Base-by-base conservation (phyloP, 1,140 invertebrate genomes). In the Trinorchestia longiramus region DNA sequence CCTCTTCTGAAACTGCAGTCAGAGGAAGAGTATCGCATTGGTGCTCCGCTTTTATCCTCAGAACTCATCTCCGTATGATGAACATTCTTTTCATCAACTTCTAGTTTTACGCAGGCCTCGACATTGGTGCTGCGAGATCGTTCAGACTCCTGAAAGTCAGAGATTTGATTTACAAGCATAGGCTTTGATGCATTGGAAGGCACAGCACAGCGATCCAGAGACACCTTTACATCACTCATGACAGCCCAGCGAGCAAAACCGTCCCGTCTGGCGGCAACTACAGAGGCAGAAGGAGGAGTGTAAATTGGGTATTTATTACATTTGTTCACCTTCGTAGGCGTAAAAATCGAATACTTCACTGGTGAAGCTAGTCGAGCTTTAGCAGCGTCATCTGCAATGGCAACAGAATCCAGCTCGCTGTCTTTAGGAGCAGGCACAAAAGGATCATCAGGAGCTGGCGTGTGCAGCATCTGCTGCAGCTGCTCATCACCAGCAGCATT, bases 391-490 rank as follows among this genome's bases (percentile, higher is more conserved):
- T 44, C 43, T 42, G 90, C 8, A n/a, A 44, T 0, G 41, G 92
- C 43, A 23, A 4, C 43, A 45, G 6, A 28, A 0, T 94, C 92
- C 19, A 94, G 36, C 43, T 94, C 92, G n/a, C 92, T 47, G 92
- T 94, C 92, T 47, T 94, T 94, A 43, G 44, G 92, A 8, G 92
- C 44, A 43, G 92, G 43, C 40, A 94, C 43, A 94, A 94, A 94
- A n/a, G 92, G 92, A 11, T 11, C 3, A 36, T 94, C 92, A n/a
- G 15, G 92, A 19, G 44, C 0, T 28, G 92, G 92, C 36, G 92
- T 1, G 43, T 6, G 43, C 11, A 43, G 44, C 41, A 90, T 90
- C 41, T 42, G 88, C 88, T 90, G 88, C 88, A 90, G 88, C 88
- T 90, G 92, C 11, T 43, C 43, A 47, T n/a, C 43, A 94, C 43